Evolutionary conservation across 2,797 vertebrate species (phyloP), one percentile per base, ranked within the genome.

Genomic region (Gadopsis marmoratus): DNA sequence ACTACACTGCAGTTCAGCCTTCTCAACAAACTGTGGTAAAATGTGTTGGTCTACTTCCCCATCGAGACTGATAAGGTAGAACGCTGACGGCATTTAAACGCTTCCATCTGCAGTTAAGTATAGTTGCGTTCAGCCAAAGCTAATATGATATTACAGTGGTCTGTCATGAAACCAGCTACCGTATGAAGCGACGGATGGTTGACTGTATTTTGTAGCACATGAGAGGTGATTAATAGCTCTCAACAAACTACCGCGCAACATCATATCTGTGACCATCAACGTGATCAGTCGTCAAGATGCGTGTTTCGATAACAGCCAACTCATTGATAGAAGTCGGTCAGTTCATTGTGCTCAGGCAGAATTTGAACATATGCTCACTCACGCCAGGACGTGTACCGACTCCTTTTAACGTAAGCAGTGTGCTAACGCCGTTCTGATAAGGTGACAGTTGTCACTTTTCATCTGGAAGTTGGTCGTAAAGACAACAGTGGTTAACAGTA

Each of bases 41-140:
- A 59, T 51, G 69, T 86, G 67, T 75, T 19, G 7, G 3, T 9
- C 2, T 8, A 73, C 68, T 86, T 88, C 79, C 66, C 17, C 43
- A 17, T 69, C 71, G 4, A 33, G 17, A 51, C 26, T 35, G 55
- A 45, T 29, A 7, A 74, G 7, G 23, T 29, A 47, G 7, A 12
- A 35, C 5, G 43, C 70, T 59, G 9, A 54, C 17, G 8, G 12
- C 65, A 48, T 16, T 64, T 5, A 23, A 63, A 68, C 10, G 5
- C 10, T 4, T 70, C 4, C n/a, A 48, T 35, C 45, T 37, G 4
- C 12, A 58, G 29, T 63, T 10, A 21, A 13, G 26, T 41, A 5
- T 10, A 33, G 45, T 43, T 62, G 41, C 26, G 29, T 71, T 66
- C 14, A 50, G 47, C 58, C 29, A 41, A 59, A 60, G 39, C 50